Conservation (phyloP, 2,888 invertebrate species). For the Ochropleura leucogaster region DNA sequence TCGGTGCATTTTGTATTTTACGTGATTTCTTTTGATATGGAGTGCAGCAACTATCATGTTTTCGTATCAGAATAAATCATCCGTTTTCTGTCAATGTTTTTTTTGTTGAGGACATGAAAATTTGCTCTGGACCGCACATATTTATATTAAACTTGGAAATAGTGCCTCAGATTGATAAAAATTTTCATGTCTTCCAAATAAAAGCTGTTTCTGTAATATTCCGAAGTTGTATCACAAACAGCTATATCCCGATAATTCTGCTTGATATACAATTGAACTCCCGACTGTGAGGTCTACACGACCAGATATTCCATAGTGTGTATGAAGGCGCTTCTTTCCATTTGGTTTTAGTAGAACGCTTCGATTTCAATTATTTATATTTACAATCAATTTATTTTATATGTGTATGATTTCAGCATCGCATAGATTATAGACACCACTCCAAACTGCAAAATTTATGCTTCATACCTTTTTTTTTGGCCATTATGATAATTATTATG, state of each 20-base stretch:
- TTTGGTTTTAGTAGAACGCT: constrained; percentile 85
- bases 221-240: constrained; percentile 63
- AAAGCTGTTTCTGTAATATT: constrained; percentile 54
- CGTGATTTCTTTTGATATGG: constrained; percentile 53
- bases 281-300: constrained; percentile 63
- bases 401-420: constrained; percentile 86
- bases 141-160: not conserved
- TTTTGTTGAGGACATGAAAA: constrained; percentile 54
- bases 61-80: constrained; percentile 45
- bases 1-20: constrained; percentile 45
- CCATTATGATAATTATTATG: constrained; percentile 71
- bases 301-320: constrained; percentile 72
- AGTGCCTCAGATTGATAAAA: not conserved
- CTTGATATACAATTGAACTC: constrained; percentile 51
- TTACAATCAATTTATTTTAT: constrained; percentile 79
- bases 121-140: not conserved
- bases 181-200: constrained; percentile 46
- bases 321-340: constrained; percentile 80
- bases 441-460: constrained; percentile 80
- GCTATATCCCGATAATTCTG: constrained; percentile 44
- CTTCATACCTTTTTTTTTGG: constrained; percentile 82
- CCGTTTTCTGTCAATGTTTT: constrained; percentile 43
- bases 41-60: not conserved
- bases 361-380: constrained; percentile 79
- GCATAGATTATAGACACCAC: constrained; percentile 83